Percentiles rank a stretch among this genome's conserved stretches.
Evolutionary conservation across 1,140 invertebrate genomes (phyloP).

Genomic region (Ceratina australensis): DNA sequence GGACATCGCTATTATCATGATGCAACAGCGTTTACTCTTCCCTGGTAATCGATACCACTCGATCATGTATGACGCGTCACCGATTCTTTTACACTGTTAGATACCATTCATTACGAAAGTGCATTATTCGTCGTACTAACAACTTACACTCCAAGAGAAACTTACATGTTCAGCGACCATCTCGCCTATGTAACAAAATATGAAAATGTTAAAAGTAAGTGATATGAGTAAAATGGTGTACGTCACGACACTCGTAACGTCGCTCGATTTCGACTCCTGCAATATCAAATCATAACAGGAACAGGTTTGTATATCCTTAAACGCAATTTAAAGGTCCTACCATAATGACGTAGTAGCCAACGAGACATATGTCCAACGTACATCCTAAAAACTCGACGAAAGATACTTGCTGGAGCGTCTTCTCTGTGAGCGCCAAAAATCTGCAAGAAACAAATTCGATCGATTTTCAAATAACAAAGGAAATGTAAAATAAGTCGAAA

Average conservation of each 20-base stretch:
- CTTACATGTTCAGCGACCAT: constrained; percentile 53
- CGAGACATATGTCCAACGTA: constrained; percentile 66
- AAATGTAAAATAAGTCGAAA: too few relatives aligned
- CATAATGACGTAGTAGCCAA: constrained; percentile 66
- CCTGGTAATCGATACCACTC: constrained; percentile 56
- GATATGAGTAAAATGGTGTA: constrained; percentile 54
- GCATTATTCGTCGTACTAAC: neutral
- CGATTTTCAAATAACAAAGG: too few relatives aligned
- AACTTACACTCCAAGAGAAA: neutral
- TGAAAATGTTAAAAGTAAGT: constrained; percentile 61
- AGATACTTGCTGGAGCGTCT: constrained; percentile 60
- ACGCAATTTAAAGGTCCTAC: constrained; percentile 28
- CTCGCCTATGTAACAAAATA: constrained; percentile 66
- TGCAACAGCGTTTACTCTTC: constrained; percentile 28
- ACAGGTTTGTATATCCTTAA: neutral
- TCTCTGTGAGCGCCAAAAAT: constrained; percentile 55
- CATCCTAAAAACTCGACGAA: constrained; percentile 67
- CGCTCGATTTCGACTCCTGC: constrained; percentile 48
- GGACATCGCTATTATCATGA: constrained; percentile 53
- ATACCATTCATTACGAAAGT: neutral
- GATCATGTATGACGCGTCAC: constrained; percentile 40
- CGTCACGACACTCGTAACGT: constrained; percentile 33
- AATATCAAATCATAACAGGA: constrained; percentile 22
- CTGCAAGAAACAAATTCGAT: constrained; percentile 37
- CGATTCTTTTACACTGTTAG: constrained; percentile 51